Conservation (phyloP, 2,888 invertebrate genomes). For the Sialis fuliginosa region DNA sequence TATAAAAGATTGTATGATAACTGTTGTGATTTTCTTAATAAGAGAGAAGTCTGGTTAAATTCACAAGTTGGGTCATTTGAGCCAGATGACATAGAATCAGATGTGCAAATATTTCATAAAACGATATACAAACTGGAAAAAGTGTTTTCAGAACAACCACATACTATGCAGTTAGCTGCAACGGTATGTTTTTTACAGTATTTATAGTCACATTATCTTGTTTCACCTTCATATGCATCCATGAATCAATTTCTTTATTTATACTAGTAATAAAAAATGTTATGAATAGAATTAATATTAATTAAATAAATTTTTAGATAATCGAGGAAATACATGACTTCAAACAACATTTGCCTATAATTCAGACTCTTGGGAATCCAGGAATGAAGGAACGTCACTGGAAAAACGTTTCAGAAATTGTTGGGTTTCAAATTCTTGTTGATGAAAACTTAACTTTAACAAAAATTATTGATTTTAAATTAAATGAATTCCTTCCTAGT, state of each 20-base stretch:
- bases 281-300: neutral
- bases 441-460: constrained; percentile 66
- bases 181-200: constrained; percentile 23
- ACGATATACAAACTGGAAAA: constrained; percentile 79
- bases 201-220: neutral
- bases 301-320: constrained; percentile 14
- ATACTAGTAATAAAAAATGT: neutral
- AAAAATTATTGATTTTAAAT: constrained; percentile 76
- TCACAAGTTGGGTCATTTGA: constrained; percentile 66
- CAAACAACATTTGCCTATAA: constrained; percentile 75
- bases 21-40: constrained; percentile 69
- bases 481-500: constrained; percentile 73
- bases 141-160: constrained; percentile 58
- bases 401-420: constrained; percentile 87
- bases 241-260: neutral
- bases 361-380: constrained; percentile 85
- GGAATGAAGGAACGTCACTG: constrained; percentile 85
- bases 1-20: constrained; percentile 79
- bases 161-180: constrained; percentile 52
- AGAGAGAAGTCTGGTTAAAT: constrained; percentile 72
- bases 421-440: constrained; percentile 80
- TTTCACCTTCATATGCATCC: neutral
- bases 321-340: constrained; percentile 70
- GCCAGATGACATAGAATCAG: constrained; percentile 76
- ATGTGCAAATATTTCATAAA: constrained; percentile 50